Base-by-base conservation (phyloP, 2,888 invertebrate genomes). In the Scelioninae gen. 2 region DNA sequence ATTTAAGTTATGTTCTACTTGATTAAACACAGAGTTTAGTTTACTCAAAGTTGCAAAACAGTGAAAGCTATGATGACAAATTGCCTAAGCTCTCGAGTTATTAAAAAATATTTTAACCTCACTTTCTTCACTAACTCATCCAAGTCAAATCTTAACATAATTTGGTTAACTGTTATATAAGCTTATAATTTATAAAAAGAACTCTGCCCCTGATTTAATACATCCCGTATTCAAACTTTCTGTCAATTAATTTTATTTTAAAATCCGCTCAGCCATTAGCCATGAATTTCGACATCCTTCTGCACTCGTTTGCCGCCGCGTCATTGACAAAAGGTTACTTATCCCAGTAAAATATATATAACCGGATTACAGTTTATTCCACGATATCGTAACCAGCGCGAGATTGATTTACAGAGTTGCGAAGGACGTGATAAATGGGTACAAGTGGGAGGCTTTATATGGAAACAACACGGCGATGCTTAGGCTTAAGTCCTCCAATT, bases 361-460 rank as follows among this genome's bases (percentile, higher is more conserved):
- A 68, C 52, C 58, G 73, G 68, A 63, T 73, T 58, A 73, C 41
- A 35, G 46, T 65, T 60, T 60, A 72, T 68, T 67, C 50, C 41
- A 19, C 41, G 63, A 68, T 68, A 68, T 68, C 68, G 63, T 43
- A 58, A 58, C 45, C 41, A 25, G 18, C 15, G 61, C 65, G 63
- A 75, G 76, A 77, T 70, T 78, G 78, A 78, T 78, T 78, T 78
- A 76, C 75, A 76, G 76, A 73, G 70, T 77, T 72, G 69, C 61
- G 71, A 75, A 71, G 19, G 63, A 57, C 67, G 75, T 76, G 76
- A 78, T 78, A 77, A 78, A 76, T 78, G 77, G 71, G 53, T 70
- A 60, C 64, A 67, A 73, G 70, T 57, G 39, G 57, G 55, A 65
- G 63, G 74, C 63, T 48, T 76, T 71, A 50, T 75, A 72, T 63